Evolutionary conservation across 2,888 invertebrate genomes (phyloP), one percentile per base, ranked within the genome.

Genomic region (Phengaris arion): DNA sequence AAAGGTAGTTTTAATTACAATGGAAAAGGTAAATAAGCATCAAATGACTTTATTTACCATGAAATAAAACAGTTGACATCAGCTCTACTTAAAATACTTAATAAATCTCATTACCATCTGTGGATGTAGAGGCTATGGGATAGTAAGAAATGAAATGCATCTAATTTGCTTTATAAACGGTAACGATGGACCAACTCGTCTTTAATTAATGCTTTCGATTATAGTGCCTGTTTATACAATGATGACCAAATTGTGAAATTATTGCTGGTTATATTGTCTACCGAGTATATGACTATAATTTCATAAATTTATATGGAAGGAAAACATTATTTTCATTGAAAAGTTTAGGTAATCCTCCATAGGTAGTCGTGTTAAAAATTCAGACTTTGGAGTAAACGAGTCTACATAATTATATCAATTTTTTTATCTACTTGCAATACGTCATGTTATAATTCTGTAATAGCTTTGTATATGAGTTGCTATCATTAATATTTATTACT

Each of bases 401-500:
- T 70, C 51, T 70, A 51, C 70, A 45, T 51, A 48, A n/a, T 51
- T 22, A 22, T 22, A 22, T 22, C 22, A 22, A 22, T 0, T 22
- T 22, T 22, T 70, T 13, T 48, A n/a, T 48, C 9, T 69, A 48
- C 13, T 48, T 13, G 48, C 35, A 35, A n/a, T 48, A 69, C 15
- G 15, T n/a, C 69, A 69, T n/a, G 6, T n/a, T 48, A 69, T 69
- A 51, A 64, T 64, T 70, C 70, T 15, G 51, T 51, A 22, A 51
- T 72, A 72, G 51, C 54, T 72, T 72, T 54, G 54, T 35, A 48
- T 54, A 72, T 52, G 54, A 7, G 51, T 35, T 54, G 52, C 52
- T 12, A 22, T 52, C 52, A 35, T 22, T 35, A 72, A 52, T 12
- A 35, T 72, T 72, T 54, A 72, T 72, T 13, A 54, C 72, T 22